Base-by-base conservation (phyloP, 1,140 invertebrate genomes). In the Papilio helenus region DNA sequence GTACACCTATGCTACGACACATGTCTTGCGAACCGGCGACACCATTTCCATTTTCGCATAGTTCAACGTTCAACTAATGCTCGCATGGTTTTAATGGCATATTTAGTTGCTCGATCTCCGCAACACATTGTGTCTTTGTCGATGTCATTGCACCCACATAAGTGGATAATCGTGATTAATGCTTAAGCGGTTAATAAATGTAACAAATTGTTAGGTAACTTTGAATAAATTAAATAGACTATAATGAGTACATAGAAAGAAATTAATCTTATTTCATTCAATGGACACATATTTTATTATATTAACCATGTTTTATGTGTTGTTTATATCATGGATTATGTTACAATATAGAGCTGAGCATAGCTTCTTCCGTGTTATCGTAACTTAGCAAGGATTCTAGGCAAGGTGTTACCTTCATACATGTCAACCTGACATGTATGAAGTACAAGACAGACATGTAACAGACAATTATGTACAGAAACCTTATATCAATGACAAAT, bases 51-150 rank as follows among this genome's bases (percentile, higher is more conserved):
- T 49, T 76, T 76, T 76, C 26, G 18, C 73, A 51, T 76, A 55
- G 73, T 76, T 76, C 23, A 34, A 76, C 23, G 46, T 76, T 68
- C 61, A 68, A 12, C 26, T 68, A 68, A 68, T 68, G 61, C 23
- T 65, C 58, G 26, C 26, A 68, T 68, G 61, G 61, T 68, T 76
- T 73, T 74, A 74, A 49, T 74, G 72, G 14, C 20, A 74, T 74
- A 49, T 68, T 68, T 49, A 74, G 44, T 74, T 51, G 42, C 14
- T 9, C 20, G 44, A 20, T 51, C 12, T 26, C 42, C 42, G 42
- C 42, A 44, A 23, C 23, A 44, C 44, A 44, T 18, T 49, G 9
- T 74, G 49, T 18, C 10, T 26, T 26, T 7, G 42, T 44, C 10
- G 44, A 46, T 46, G 44, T 46, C 44, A 46, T 46, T 46, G 44